These are phyloP conservation scores for Chrysolina haemoptera DNA, from an alignment of 2,888 invertebrate genomes.

Conservation along the genomic window DNA sequence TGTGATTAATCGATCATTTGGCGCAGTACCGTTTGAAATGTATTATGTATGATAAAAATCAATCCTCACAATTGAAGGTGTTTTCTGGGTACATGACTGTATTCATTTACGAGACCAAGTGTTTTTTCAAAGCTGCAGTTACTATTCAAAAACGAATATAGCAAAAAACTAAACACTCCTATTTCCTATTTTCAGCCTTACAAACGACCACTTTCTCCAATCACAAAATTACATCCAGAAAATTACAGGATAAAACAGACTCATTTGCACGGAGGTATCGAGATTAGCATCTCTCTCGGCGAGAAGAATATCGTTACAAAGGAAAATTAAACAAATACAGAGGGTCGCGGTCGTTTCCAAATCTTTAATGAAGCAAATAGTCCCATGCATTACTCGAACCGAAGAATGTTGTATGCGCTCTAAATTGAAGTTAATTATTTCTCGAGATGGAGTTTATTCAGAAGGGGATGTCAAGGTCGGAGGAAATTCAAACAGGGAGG, in stretches of 20 bases:
- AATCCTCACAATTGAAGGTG: no score
- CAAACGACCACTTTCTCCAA: background rate
- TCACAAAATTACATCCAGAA: background rate
- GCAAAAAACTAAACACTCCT: no score
- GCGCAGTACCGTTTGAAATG: no score
- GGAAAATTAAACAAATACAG: conserved; percentile 18
- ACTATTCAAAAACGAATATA: no score
- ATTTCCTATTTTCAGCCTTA: no score
- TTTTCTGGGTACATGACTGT: no score
- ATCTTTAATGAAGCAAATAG: conserved; percentile 1
- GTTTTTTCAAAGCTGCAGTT: no score
- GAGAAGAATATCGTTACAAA: conserved; percentile 15
- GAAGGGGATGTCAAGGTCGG: background rate
- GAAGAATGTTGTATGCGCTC: conserved; percentile 3
- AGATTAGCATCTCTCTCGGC: conserved; percentile 5
- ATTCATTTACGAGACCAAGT: no score
- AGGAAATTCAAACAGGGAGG: background rate
- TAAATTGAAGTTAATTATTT: conserved; percentile 8
- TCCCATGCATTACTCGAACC: conserved; percentile 3
- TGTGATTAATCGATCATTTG: no score
- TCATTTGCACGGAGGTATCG: conserved; percentile 5
- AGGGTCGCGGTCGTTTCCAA: background rate
- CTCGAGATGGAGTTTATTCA: background rate
- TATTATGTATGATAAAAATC: no score
- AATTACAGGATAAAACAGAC: background rate